Evolutionary conservation across 1,140 invertebrate genomes (phyloP).

Genomic region (Penaeus vannamei): DNA sequence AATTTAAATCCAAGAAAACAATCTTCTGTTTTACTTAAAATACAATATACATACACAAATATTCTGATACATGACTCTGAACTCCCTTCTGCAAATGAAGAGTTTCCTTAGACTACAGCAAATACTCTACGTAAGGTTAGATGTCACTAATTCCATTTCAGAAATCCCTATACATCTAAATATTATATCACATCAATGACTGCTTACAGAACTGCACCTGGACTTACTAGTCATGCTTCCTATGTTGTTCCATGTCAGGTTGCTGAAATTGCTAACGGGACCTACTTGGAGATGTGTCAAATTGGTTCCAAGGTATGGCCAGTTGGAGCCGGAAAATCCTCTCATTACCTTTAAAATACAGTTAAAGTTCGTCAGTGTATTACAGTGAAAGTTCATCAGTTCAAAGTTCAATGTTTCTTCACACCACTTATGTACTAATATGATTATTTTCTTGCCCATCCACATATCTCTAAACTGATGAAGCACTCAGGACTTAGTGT

Average conservation of each 20-base stretch:
- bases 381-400: no score
- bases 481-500: no score
- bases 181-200: no score
- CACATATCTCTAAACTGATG: no score
- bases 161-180: no score
- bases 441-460: no score
- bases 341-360: slow-evolving; percentile 37
- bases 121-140: not conserved
- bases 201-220: not conserved
- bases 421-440: no score
- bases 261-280: slow-evolving; percentile 28
- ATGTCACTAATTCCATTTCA: no score
- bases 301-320: slow-evolving; percentile 53
- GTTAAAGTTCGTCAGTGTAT: not conserved
- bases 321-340: slow-evolving; percentile 19
- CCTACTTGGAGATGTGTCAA: slow-evolving; percentile 46
- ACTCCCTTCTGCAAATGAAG: not conserved
- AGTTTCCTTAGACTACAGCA: not conserved
- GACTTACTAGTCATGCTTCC: slow-evolving; percentile 53
- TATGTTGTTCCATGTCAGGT: slow-evolving; percentile 42
- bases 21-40: not conserved
- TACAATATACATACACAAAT: not conserved
- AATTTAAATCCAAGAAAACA: not conserved
- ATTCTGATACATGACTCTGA: not conserved
- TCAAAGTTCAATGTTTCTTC: not conserved